Base-by-base conservation (phyloP, 2,113 vertebrate species). In the Neodontobutis hainanensis region DNA sequence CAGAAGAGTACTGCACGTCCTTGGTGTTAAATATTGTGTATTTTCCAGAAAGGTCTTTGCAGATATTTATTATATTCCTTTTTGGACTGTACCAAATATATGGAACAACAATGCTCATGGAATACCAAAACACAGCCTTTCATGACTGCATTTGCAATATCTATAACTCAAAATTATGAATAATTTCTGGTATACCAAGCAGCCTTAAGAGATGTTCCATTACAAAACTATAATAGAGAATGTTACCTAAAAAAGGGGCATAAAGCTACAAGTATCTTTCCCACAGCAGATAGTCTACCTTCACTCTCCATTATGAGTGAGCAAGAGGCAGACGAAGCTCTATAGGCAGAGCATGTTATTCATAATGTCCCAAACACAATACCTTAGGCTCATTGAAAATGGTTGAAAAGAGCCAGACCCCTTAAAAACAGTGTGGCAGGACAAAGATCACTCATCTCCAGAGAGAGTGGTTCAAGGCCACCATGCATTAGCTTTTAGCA, bases 401-500 rank as follows among this genome's bases (percentile, higher is more conserved):
- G 75, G 79, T 74, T 89, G 87, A 90, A 89, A 89, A 86, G 89
- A 89, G 82, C 61, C 66, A 81, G 77, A 81, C 81, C 78, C 83
- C 85, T 87, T 88, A 80, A 85, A 89, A 87, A 89, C 82, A 71
- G 77, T 19, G 15, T 74, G 68, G 48, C 35, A 64, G 79, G 79
- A 80, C 83, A 89, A 82, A 90, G 88, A 89, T 92, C 89, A 88
- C 88, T 81, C 82, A 77, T 88, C 86, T 85, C 77, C 86, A 56
- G 78, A 84, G 82, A 89, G 85, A 91, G 81, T 46, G 84, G 90
- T 91, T 88, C 91, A 88, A 88, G 83, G 84, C 80, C 71, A 85
- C 81, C 91, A 87, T 90, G 92, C 92, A 93, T 94, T 93, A 94
- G 93, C 93, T 94, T 94, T 93, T 94, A 94, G 92, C 89, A 90